A percentile compares a stretch with the other conserved stretches of the same genome.
Evolutionary conservation across 2,888 invertebrate species (phyloP).

Genomic region (Tribolium freemani): DNA sequence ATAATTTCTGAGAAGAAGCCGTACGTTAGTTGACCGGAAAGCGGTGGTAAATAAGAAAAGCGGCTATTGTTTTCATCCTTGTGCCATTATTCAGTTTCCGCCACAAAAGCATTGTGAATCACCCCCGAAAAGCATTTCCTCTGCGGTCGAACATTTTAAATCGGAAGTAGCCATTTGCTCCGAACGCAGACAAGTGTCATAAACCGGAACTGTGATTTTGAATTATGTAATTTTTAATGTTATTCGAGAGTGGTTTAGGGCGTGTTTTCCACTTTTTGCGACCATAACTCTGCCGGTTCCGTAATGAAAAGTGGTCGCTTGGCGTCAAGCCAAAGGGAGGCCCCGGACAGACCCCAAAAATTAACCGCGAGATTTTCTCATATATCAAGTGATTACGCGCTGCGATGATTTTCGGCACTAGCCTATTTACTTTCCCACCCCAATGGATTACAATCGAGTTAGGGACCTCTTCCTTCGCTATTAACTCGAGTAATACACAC

Average conservation of each 20-base stretch:
- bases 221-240: slow-evolving; percentile 67
- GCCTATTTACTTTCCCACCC: slow-evolving; percentile 63
- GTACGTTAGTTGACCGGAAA: slow-evolving; percentile 49
- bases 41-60: slow-evolving; percentile 51
- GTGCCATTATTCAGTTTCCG: slow-evolving; percentile 51
- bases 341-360: slow-evolving; percentile 58
- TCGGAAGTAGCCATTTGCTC: slow-evolving; percentile 66
- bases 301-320: slow-evolving; percentile 53
- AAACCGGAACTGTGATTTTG: slow-evolving; percentile 65
- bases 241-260: slow-evolving; percentile 53
- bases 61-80: slow-evolving; percentile 45
- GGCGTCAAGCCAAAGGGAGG: slow-evolving; percentile 57
- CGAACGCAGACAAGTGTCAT: slow-evolving; percentile 64
- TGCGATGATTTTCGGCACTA: slow-evolving; percentile 64
- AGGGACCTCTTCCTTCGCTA: slow-evolving; percentile 45
- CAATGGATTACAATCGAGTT: slow-evolving; percentile 50
- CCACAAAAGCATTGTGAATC: slow-evolving; percentile 48
- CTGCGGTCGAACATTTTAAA: slow-evolving; percentile 60
- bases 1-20: neutral
- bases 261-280: slow-evolving; percentile 54
- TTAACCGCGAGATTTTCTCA: slow-evolving; percentile 64
- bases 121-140: slow-evolving; percentile 52
- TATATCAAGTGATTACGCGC: slow-evolving; percentile 66
- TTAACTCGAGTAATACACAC: slow-evolving; percentile 46
- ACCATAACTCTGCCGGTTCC: slow-evolving; percentile 47